Percentiles rank a stretch among this genome's conserved stretches.
phyloP scores from a whole-genome alignment of 2,888 invertebrate genomes.

The Phania funesta region DNA sequence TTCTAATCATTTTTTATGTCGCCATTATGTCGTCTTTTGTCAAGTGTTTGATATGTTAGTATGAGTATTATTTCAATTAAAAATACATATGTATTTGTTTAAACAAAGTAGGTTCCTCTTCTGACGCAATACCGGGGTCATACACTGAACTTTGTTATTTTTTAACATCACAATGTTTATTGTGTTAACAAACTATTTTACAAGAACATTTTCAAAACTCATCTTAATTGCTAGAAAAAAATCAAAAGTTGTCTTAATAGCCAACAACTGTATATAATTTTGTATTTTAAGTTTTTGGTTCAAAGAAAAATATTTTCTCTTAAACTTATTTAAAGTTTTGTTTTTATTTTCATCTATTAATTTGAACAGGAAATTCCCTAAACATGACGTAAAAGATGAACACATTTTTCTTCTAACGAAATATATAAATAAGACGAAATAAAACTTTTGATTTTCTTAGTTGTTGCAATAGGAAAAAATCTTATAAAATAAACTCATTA shows the following conservation, averaged over 20 bases:
- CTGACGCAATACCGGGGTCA: neutral
- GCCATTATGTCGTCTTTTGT: slow-evolving; percentile 62
- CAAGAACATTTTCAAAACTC: neutral
- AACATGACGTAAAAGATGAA: slow-evolving; percentile 64
- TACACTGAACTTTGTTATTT: neutral
- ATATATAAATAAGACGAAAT: neutral
- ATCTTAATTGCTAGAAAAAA: neutral
- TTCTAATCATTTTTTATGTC: slow-evolving; percentile 58
- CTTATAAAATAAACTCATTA: slow-evolving; percentile 23
- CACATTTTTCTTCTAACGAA: slow-evolving; percentile 19
- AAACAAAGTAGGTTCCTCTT: neutral
- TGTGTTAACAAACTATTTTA: neutral
- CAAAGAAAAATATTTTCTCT: neutral
- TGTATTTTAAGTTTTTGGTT: neutral
- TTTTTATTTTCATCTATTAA: slow-evolving; percentile 1
- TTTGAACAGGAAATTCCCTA: slow-evolving; percentile 68
- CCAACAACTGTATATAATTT: neutral
- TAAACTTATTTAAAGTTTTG: neutral
- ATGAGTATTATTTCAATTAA: slow-evolving; percentile 27
- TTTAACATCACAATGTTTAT: neutral
- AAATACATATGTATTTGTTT: slow-evolving; percentile 10
- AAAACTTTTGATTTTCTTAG: neutral
- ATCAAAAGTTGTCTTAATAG: neutral
- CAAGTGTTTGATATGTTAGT: slow-evolving; percentile 60
- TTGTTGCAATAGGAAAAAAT: neutral